phyloP scores from a whole-genome alignment of 1,140 invertebrate species.

The Hyles vespertilio region DNA sequence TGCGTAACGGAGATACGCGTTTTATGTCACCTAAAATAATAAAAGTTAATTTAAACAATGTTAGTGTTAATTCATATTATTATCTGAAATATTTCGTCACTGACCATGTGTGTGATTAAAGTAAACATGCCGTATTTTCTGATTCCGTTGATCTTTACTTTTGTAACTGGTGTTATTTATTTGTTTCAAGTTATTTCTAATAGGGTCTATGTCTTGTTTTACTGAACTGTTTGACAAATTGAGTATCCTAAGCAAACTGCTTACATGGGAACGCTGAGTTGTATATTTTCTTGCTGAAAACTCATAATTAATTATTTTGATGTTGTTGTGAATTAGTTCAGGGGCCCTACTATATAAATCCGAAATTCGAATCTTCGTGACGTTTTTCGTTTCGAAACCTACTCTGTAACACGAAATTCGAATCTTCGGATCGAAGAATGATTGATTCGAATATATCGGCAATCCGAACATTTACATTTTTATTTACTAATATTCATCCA shows the following conservation, averaged over 20 bases:
- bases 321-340: background rate
- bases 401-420: no score
- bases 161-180: slow-evolving; percentile 17
- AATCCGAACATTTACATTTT: no score
- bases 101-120: slow-evolving; percentile 27
- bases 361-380: no score
- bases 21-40: slow-evolving; percentile 27
- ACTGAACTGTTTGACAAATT: slow-evolving; percentile 48
- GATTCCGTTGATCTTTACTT: slow-evolving; percentile 20
- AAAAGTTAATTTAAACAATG: background rate
- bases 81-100: background rate
- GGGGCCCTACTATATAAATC: no score
- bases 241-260: slow-evolving; percentile 47
- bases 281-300: slow-evolving; percentile 31
- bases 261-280: slow-evolving; percentile 19
- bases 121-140: slow-evolving; percentile 30
- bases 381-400: no score
- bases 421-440: no score
- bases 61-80: background rate
- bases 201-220: slow-evolving; percentile 43
- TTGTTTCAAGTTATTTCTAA: slow-evolving; percentile 33
- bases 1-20: slow-evolving; percentile 25
- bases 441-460: no score
- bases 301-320: slow-evolving; percentile 13
- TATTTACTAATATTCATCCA: no score